These are phyloP conservation scores for Heliconius erato DNA, from an alignment of 2,888 invertebrate genomes.

Conservation along the genomic window DNA sequence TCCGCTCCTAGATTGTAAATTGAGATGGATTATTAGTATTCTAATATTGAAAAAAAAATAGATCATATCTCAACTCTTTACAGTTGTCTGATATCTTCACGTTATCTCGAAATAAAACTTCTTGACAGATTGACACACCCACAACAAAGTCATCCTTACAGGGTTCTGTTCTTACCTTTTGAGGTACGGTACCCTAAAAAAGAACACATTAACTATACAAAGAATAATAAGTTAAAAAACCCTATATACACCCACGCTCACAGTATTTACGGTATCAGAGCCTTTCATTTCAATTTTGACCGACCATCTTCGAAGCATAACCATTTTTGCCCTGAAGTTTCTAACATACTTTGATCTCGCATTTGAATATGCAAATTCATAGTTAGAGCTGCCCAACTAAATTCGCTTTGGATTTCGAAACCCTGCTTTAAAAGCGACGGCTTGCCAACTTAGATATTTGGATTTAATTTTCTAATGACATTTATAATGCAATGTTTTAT, in stretches of 20 bases:
- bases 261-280: background rate
- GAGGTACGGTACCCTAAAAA: background rate
- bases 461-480: constrained; percentile 35
- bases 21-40: too few species aligned
- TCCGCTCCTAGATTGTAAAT: too few species aligned
- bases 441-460: constrained; percentile 31
- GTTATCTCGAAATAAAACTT: too few species aligned
- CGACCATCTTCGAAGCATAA: constrained; percentile 27
- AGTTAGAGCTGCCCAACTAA: constrained; percentile 41
- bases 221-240: background rate
- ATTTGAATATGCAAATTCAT: constrained; percentile 73
- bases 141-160: too few species aligned
- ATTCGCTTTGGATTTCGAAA: constrained; percentile 36
- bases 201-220: background rate
- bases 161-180: too few species aligned
- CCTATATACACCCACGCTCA: background rate
- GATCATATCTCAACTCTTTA: too few species aligned
- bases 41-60: too few species aligned
- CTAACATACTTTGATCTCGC: constrained; percentile 67
- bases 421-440: constrained; percentile 35
- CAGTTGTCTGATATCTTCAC: too few species aligned
- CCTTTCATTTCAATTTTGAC: constrained; percentile 20
- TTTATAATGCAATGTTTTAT: constrained; percentile 24
- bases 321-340: constrained; percentile 32
- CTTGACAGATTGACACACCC: too few species aligned